Conservation (phyloP, 2,797 vertebrate species). For the Lagodon rhomboides region DNA sequence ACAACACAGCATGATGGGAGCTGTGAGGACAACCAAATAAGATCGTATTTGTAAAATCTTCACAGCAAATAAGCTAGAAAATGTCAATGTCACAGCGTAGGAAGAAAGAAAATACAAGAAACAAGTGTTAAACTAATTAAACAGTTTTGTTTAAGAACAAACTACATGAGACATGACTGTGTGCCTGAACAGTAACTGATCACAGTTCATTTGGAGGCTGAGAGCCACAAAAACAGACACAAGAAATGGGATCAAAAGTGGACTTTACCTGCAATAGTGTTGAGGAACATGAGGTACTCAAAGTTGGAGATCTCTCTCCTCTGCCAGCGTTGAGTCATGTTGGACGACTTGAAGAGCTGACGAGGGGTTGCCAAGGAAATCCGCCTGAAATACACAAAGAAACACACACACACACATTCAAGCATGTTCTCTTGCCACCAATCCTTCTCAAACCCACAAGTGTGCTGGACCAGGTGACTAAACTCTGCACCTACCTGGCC, state of each 20-base stretch:
- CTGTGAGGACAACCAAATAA: slow-evolving; percentile 2
- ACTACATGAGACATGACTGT: background rate
- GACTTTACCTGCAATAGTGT: slow-evolving; percentile 96
- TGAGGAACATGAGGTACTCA: slow-evolving; percentile 99
- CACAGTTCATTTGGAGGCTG: background rate
- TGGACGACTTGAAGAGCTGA: slow-evolving; percentile 99
- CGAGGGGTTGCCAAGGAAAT: slow-evolving; percentile 97
- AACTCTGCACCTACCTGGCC: slow-evolving; percentile 89
- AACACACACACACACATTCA: slow-evolving; percentile 9
- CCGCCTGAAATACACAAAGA: slow-evolving; percentile 83
- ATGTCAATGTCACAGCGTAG: background rate
- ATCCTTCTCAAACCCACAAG: background rate
- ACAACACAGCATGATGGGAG: background rate
- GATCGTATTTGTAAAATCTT: background rate
- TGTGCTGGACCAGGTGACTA: background rate
- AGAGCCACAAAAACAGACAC: background rate
- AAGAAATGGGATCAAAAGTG: background rate
- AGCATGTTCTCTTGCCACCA: background rate
- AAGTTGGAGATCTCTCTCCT: slow-evolving; percentile 99
- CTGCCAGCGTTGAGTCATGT: slow-evolving; percentile 99
- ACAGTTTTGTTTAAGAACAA: background rate
- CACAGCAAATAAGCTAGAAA: background rate
- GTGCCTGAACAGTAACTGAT: background rate
- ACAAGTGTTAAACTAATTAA: background rate
- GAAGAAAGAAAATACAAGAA: slow-evolving; percentile 7